Percentiles rank a stretch among this genome's conserved stretches.
Conservation (phyloP, 1,140 invertebrate species). For the Reticulitermes speratus region DNA sequence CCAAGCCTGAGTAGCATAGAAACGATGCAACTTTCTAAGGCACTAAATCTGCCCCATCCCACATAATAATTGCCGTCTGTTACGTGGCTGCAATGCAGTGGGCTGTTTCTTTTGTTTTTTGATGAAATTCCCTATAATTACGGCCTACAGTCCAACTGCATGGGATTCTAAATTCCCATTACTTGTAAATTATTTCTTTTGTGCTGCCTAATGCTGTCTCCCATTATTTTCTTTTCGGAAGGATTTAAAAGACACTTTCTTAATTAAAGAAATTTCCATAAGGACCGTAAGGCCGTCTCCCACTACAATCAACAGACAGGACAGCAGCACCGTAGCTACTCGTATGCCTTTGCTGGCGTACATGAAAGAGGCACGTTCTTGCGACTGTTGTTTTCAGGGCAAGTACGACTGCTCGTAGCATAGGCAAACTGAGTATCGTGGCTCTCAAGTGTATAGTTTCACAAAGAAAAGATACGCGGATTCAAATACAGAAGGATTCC, state of each 20-base stretch:
- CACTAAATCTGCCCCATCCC: neutral
- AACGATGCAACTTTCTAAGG: neutral
- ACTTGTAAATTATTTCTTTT: constrained; percentile 5
- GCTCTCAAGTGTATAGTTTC: too few relatives aligned
- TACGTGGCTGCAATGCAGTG: neutral
- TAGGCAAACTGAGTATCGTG: too few relatives aligned
- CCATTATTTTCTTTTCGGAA: constrained; percentile 17
- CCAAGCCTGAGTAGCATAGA: too few relatives aligned
- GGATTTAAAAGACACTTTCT: constrained; percentile 31
- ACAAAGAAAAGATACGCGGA: too few relatives aligned
- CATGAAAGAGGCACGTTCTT: too few relatives aligned
- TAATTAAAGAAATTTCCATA: constrained; percentile 31
- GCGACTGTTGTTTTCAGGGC: too few relatives aligned
- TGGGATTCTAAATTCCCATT: neutral
- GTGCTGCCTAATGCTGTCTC: neutral
- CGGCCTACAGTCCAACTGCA: neutral
- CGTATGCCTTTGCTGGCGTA: neutral
- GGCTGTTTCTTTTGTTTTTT: neutral
- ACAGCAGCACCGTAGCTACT: neutral
- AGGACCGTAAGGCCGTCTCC: neutral
- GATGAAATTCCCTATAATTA: constrained; percentile 7
- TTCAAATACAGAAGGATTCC: too few relatives aligned
- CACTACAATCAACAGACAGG: neutral
- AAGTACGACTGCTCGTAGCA: too few relatives aligned
- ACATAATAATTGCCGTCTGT: neutral